These are phyloP conservation scores for Aphelinus atriplicis DNA, from an alignment of 1,140 invertebrate genomes.

Conservation along the genomic window DNA sequence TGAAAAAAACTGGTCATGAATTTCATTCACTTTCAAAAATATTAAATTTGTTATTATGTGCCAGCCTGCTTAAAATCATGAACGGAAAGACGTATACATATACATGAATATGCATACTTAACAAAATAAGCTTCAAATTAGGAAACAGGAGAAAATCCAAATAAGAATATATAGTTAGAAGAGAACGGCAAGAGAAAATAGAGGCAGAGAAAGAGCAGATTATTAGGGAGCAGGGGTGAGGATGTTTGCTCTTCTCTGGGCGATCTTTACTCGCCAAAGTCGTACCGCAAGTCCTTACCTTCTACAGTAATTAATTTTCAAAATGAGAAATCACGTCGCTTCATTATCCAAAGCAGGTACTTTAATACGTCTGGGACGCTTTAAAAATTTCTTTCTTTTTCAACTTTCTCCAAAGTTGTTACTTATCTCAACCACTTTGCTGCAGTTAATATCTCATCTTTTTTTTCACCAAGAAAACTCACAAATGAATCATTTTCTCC, in stretches of 20 bases:
- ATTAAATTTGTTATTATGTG: too few species aligned
- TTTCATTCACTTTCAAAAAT: too few species aligned
- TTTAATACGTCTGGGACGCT: constrained; percentile 15
- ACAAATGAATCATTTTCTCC: too few species aligned
- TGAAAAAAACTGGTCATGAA: too few species aligned
- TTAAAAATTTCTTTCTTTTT: constrained; percentile 16
- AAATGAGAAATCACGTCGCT: constrained; percentile 33
- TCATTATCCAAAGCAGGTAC: constrained; percentile 32
- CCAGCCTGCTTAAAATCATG: too few species aligned
- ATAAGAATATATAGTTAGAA: background rate
- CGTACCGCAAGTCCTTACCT: constrained; percentile 12
- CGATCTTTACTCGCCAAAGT: constrained; percentile 7
- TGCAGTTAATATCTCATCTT: background rate
- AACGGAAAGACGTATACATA: too few species aligned
- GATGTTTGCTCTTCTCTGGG: constrained; percentile 20
- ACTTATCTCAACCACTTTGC: constrained; percentile 7
- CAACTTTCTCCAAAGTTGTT: constrained; percentile 12
- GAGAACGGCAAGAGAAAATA: background rate
- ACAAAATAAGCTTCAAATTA: too few species aligned
- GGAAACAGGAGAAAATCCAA: too few species aligned
- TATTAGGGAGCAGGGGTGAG: background rate
- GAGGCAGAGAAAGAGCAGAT: constrained; percentile 5
- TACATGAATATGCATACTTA: too few species aligned
- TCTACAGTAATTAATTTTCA: constrained; percentile 28
- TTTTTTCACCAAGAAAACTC: too few species aligned